These are phyloP conservation scores for Hypanus sabinus DNA, from an alignment of 2,113 vertebrate species.

Conservation along the genomic window DNA sequence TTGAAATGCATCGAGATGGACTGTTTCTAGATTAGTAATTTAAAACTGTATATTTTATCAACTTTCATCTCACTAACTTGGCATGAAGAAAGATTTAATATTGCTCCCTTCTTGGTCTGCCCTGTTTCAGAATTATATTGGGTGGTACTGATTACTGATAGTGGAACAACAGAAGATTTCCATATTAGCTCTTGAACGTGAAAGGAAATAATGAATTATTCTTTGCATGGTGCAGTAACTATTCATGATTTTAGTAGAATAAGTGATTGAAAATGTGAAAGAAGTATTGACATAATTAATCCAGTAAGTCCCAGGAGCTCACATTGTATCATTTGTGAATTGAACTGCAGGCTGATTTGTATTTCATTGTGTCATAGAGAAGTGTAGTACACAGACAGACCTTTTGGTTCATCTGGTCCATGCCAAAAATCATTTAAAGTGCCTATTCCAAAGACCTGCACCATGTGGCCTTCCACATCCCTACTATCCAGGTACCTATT, in stretches of 20 bases:
- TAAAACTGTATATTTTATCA: neutral
- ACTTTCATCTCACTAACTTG: neutral
- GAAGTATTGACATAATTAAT: constrained; percentile 13
- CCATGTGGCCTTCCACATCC: too few species aligned
- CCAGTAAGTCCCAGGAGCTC: neutral
- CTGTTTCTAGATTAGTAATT: too few species aligned
- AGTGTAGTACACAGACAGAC: too few species aligned
- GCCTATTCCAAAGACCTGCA: too few species aligned
- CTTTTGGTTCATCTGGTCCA: too few species aligned
- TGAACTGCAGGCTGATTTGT: neutral
- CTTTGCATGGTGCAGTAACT: neutral
- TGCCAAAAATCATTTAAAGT: too few species aligned
- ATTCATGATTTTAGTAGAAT: constrained; percentile 4
- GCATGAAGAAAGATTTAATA: neutral
- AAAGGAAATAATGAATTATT: constrained; percentile 10
- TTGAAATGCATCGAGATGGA: too few species aligned
- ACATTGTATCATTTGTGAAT: neutral
- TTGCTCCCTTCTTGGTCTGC: too few species aligned
- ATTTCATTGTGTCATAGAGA: too few species aligned
- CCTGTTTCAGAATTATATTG: neutral
- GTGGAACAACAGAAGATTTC: neutral
- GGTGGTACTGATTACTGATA: neutral
- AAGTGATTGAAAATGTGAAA: constrained; percentile 14
- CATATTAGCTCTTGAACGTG: neutral
- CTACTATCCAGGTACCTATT: too few species aligned